phyloP scores from a whole-genome alignment of 2,113 vertebrate genomes.

The Ciconia boyciana region DNA sequence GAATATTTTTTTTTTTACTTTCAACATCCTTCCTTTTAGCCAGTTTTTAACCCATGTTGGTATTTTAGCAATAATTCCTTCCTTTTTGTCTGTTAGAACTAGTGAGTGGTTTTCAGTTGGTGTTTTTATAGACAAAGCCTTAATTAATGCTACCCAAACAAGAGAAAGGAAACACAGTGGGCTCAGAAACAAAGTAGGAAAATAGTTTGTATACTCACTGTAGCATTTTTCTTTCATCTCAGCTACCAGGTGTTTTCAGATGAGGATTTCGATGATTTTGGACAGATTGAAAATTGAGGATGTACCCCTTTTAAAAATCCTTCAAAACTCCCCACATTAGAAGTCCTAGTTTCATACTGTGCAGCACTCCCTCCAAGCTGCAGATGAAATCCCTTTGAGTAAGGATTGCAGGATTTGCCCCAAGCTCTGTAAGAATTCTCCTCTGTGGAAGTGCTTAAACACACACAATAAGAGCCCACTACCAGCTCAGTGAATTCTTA shows the following conservation, averaged over 20 bases:
- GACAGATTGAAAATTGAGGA: not conserved
- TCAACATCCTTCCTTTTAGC: not conserved
- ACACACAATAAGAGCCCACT: slow-evolving; percentile 7
- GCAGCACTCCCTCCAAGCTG: not conserved
- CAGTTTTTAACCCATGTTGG: not conserved
- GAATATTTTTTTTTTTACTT: not conserved
- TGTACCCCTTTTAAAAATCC: not conserved
- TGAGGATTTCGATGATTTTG: slow-evolving; percentile 3
- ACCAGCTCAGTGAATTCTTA: slow-evolving; percentile 23
- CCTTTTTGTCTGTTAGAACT: not conserved
- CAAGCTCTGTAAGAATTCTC: slow-evolving; percentile 38
- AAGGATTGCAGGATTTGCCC: slow-evolving; percentile 35
- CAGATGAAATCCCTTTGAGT: slow-evolving; percentile 19
- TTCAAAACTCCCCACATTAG: not conserved
- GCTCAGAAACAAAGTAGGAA: not conserved
- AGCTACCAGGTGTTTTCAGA: not conserved
- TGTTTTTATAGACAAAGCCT: not conserved
- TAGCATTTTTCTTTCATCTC: not conserved
- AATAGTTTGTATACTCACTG: not conserved
- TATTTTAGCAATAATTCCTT: not conserved
- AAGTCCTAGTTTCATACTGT: not conserved
- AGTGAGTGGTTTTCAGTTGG: not conserved
- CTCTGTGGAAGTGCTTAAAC: slow-evolving; percentile 31
- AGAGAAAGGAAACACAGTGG: not conserved
- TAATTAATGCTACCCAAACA: not conserved